These are phyloP conservation scores for Sycophila sp. DNA, from an alignment of 1,140 invertebrate genomes.

Conservation along the genomic window DNA sequence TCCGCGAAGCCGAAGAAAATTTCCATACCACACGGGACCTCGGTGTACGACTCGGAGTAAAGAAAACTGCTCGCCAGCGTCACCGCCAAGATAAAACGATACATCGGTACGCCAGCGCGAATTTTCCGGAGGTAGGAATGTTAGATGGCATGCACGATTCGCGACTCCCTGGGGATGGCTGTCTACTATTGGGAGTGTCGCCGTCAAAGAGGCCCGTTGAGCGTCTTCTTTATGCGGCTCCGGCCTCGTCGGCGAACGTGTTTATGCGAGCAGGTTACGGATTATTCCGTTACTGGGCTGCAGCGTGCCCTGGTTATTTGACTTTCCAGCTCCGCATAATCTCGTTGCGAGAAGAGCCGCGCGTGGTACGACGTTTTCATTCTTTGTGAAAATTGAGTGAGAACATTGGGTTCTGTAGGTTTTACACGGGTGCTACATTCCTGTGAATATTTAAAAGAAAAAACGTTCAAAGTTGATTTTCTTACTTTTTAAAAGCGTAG, in stretches of 20 bases:
- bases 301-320: no score
- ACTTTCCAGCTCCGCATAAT: no score
- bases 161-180: slow-evolving; percentile 35
- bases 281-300: not conserved
- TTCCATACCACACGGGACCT: slow-evolving; percentile 42
- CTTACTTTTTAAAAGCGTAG: no score
- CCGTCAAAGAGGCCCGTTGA: not conserved
- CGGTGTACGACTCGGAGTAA: slow-evolving; percentile 10
- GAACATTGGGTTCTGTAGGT: no score
- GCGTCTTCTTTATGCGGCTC: not conserved
- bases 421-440: no score
- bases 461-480: no score
- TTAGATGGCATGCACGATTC: slow-evolving; percentile 22
- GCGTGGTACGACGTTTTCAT: no score
- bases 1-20: slow-evolving; percentile 41
- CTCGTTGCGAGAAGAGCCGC: no score
- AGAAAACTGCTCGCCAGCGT: slow-evolving; percentile 37
- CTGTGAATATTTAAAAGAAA: no score
- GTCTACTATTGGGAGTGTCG: slow-evolving; percentile 3
- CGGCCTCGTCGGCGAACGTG: not conserved
- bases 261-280: not conserved
- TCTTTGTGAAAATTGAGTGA: no score
- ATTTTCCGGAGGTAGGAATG: slow-evolving; percentile 25
- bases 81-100: no score
- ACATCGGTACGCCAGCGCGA: no score